Evolutionary conservation across 2,797 vertebrate genomes (phyloP).

Genomic region (Steatocranus sp.): DNA sequence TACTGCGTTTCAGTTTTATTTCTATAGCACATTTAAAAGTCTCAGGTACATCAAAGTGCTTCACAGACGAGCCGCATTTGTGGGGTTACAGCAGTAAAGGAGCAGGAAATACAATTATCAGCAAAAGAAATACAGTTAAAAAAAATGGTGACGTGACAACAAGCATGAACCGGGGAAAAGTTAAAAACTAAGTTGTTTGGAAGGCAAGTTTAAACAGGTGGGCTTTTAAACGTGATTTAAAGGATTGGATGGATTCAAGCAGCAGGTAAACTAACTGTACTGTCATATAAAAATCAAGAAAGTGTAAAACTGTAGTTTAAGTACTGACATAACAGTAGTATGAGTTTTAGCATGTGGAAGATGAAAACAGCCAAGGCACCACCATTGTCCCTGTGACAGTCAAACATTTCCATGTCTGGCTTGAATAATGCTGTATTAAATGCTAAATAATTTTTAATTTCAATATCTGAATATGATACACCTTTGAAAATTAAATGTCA

Average conservation of each 20-base stretch:
- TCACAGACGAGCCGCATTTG: no score
- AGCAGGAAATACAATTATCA: no score
- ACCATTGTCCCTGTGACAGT: background rate
- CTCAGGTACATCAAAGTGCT: no score
- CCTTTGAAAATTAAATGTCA: background rate
- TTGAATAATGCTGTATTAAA: background rate
- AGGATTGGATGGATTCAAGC: background rate
- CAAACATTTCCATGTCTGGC: rapidly evolving
- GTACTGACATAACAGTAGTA: background rate
- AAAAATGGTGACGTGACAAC: no score
- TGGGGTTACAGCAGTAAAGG: no score
- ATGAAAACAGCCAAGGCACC: background rate
- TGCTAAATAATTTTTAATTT: background rate
- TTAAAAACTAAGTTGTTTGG: no score
- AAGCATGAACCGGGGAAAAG: no score
- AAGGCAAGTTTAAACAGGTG: no score
- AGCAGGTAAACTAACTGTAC: background rate
- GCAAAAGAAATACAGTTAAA: no score
- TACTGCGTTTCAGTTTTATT: background rate
- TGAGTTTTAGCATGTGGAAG: background rate
- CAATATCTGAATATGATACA: background rate
- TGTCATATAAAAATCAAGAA: background rate
- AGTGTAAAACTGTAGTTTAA: background rate
- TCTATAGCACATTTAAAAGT: no score
- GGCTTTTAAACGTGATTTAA: no score